Conservation (phyloP, 2,888 invertebrate genomes). For the Aphidius colemani region DNA sequence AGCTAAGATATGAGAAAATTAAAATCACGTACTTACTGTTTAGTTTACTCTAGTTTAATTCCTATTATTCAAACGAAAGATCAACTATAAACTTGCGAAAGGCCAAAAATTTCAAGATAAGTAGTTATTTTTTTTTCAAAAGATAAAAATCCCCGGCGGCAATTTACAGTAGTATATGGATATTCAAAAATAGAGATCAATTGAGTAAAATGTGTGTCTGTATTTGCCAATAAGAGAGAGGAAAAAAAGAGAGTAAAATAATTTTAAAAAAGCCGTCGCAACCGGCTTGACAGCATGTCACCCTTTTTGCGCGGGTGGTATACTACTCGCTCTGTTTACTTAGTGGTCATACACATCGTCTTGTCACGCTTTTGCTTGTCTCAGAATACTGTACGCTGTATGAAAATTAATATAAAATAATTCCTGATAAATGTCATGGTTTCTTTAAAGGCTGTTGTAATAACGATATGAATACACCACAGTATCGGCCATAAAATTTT, state of each 20-base stretch:
- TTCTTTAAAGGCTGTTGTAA: no score
- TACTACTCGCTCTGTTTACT: constrained; percentile 56
- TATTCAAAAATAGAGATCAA: constrained; percentile 38
- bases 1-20: no score
- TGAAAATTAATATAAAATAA: no score
- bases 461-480: no score
- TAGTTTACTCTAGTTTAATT: no score
- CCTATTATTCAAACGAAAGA: no score
- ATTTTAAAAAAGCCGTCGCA: constrained; percentile 38
- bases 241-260: constrained; percentile 11
- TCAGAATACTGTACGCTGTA: neutral
- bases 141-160: neutral
- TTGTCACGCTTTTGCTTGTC: constrained; percentile 56
- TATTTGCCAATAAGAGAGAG: neutral
- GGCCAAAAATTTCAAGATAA: no score
- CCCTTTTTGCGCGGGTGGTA: constrained; percentile 59
- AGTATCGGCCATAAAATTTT: no score
- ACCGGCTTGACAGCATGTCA: constrained; percentile 60
- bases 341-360: constrained; percentile 42
- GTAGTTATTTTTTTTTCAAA: no score
- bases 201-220: constrained; percentile 29
- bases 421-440: no score
- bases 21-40: no score
- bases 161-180: constrained; percentile 18
- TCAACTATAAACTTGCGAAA: no score